A percentile compares a stretch with the other conserved stretches of the same genome.
phyloP scores from a whole-genome alignment of 1,140 invertebrate genomes.

The Macrosteles quadrilineatus region DNA sequence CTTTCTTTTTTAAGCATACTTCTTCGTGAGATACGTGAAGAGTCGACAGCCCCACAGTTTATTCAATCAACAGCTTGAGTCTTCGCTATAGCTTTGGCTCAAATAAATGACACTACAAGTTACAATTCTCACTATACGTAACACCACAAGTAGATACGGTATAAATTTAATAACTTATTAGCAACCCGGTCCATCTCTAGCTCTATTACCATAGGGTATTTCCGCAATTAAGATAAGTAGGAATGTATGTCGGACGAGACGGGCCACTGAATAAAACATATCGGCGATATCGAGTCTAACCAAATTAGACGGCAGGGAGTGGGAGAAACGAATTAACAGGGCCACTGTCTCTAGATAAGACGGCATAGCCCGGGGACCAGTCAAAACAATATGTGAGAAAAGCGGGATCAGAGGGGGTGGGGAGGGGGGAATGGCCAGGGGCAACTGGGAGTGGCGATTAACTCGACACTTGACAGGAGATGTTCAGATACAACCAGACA shows the following conservation, averaged over 20 bases:
- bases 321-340: not conserved
- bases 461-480: constrained; percentile 10
- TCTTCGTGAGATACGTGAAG: too few relatives aligned
- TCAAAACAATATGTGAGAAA: constrained; percentile 25
- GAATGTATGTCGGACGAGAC: not conserved
- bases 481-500: not conserved
- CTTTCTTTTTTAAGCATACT: too few relatives aligned
- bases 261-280: constrained; percentile 11
- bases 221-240: constrained; percentile 14
- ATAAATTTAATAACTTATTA: too few relatives aligned
- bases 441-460: not conserved
- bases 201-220: not conserved
- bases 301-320: not conserved
- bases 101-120: not conserved
- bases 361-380: not conserved
- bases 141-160: not conserved
- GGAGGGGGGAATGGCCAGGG: not conserved
- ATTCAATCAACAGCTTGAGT: too few relatives aligned
- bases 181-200: not conserved
- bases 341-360: not conserved
- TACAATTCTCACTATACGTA: not conserved
- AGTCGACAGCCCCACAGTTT: too few relatives aligned
- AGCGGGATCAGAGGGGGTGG: not conserved
- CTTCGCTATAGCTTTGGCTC: too few relatives aligned
- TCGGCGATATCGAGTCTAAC: not conserved